These are phyloP conservation scores for Madoqua kirkii DNA, from an alignment of 2,113 vertebrate species.

Conservation along the genomic window DNA sequence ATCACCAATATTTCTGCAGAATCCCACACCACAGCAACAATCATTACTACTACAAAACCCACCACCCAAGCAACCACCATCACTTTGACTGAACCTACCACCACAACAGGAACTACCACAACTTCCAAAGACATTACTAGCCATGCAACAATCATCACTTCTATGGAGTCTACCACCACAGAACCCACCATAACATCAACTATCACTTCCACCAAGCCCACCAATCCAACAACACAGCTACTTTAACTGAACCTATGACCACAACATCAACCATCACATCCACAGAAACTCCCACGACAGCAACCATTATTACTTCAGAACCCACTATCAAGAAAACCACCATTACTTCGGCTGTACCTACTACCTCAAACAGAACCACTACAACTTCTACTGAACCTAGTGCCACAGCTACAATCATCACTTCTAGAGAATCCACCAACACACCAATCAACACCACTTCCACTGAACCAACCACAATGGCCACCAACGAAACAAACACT, in stretches of 20 bases:
- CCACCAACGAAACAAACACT: neutral
- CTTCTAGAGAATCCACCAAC: neutral
- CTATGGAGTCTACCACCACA: neutral
- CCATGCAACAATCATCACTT: neutral
- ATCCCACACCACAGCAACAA: neutral
- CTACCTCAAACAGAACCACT: neutral
- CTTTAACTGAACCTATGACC: neutral
- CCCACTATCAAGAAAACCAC: neutral
- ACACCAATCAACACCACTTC: neutral
- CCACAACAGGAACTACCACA: neutral
- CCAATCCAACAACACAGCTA: neutral
- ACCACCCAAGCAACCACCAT: neutral
- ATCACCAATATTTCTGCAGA: neutral
- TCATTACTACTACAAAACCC: neutral
- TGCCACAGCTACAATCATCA: neutral
- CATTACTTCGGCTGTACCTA: neutral
- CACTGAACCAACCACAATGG: neutral
- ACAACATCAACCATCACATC: neutral
- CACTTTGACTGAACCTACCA: neutral
- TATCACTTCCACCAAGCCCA: neutral
- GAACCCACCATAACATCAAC: neutral
- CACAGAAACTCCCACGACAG: neutral
- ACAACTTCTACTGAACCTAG: neutral
- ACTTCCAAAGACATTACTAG: neutral
- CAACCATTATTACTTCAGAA: neutral